phyloP scores from a whole-genome alignment of 2,797 vertebrate genomes.

The Hozukius guyotensis region DNA sequence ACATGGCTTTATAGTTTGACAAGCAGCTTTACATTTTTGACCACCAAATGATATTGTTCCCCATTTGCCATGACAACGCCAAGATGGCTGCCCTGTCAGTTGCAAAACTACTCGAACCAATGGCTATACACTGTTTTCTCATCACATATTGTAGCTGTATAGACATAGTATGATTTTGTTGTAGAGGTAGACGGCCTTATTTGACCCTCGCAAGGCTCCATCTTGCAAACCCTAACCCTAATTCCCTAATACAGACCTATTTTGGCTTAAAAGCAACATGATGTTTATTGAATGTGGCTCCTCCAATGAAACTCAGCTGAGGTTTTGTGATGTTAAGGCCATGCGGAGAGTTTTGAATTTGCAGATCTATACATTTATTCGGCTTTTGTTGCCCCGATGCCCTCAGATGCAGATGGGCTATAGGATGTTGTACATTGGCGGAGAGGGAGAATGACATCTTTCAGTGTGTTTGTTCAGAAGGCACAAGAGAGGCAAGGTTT shows the following conservation, averaged over 20 bases:
- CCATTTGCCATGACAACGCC: constrained; percentile 1
- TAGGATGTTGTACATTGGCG: not conserved
- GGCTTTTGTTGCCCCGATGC: constrained; percentile 6
- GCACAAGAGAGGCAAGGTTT: not conserved
- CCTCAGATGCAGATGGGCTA: not conserved
- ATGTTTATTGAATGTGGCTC: constrained; percentile 47
- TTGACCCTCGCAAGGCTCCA: constrained; percentile 10
- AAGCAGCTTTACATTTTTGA: constrained; percentile 28
- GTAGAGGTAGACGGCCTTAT: not conserved
- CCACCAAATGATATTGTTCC: constrained; percentile 27
- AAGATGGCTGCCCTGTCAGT: constrained; percentile 14
- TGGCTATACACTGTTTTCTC: not conserved
- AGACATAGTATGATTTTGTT: not conserved
- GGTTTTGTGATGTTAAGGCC: constrained; percentile 5
- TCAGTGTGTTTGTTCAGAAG: not conserved
- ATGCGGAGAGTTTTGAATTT: not conserved
- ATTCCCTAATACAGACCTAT: not conserved
- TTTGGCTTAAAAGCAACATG: constrained; percentile 30
- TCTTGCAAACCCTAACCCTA: not conserved
- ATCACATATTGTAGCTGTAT: not conserved
- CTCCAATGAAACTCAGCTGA: constrained; percentile 32
- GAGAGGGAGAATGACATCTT: not conserved
- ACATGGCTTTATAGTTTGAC: constrained; percentile 13
- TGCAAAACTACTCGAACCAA: not conserved
- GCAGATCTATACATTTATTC: constrained; percentile 10